A percentile compares a stretch with the other conserved stretches of the same genome.
phyloP scores from a whole-genome alignment of 2,888 invertebrate genomes.

The Pachliopta kotzebuea region DNA sequence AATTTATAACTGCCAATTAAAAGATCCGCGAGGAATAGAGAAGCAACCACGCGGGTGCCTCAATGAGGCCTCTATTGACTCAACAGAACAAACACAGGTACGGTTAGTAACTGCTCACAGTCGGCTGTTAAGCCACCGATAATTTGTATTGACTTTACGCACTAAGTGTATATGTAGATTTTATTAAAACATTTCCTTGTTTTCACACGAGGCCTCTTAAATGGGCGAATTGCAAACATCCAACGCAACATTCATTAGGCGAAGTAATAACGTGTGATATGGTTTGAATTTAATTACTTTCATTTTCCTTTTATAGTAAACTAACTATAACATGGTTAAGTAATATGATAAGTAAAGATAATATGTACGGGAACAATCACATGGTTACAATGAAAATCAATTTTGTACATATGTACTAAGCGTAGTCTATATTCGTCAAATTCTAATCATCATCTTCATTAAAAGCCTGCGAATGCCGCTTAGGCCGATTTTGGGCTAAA shows the following conservation, averaged over 20 bases:
- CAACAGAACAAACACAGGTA: slow-evolving; percentile 56
- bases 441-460: no score
- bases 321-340: no score
- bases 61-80: slow-evolving; percentile 65
- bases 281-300: no score
- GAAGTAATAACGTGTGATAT: not conserved
- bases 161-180: slow-evolving; percentile 28
- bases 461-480: no score
- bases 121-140: slow-evolving; percentile 48
- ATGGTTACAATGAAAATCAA: no score
- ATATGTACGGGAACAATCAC: no score
- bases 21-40: slow-evolving; percentile 32
- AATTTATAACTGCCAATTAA: slow-evolving; percentile 3
- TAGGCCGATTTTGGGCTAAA: no score
- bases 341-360: no score
- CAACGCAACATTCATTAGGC: not conserved
- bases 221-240: not conserved
- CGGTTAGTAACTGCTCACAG: slow-evolving; percentile 57
- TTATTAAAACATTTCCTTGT: slow-evolving; percentile 24
- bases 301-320: no score
- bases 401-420: no score
- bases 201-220: slow-evolving; percentile 12
- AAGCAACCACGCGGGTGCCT: slow-evolving; percentile 46
- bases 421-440: no score
- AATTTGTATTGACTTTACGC: slow-evolving; percentile 47